Conservation (phyloP, 2,113 vertebrate species). For the Brienomyrus brachyistius region DNA sequence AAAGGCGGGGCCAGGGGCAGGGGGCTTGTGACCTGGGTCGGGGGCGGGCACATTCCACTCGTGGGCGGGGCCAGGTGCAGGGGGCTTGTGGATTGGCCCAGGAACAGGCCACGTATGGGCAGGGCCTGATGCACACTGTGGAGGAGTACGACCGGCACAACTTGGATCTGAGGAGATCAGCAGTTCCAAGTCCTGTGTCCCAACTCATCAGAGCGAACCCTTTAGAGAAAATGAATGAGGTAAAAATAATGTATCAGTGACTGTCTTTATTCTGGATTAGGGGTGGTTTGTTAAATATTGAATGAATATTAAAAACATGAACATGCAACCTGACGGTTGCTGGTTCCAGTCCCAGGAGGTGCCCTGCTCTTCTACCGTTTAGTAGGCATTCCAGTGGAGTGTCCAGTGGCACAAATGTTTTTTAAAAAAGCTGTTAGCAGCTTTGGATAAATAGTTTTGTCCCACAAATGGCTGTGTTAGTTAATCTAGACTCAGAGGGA, state of each 20-base stretch:
- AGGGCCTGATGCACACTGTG: slow-evolving; percentile 38
- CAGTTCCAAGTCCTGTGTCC: slow-evolving; percentile 48
- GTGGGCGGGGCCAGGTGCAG: not conserved
- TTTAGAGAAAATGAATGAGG: slow-evolving; percentile 66
- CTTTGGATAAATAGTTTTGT: not conserved
- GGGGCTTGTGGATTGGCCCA: slow-evolving; percentile 10
- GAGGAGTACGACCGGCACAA: slow-evolving; percentile 75
- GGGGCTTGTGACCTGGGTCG: slow-evolving; percentile 5
- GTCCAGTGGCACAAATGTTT: not conserved
- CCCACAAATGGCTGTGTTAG: not conserved
- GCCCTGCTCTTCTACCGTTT: not conserved
- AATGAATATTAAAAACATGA: not conserved
- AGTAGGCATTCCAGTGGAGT: not conserved
- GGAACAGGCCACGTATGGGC: not conserved
- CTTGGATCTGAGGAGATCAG: slow-evolving; percentile 64
- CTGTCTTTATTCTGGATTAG: not conserved
- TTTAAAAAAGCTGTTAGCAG: not conserved
- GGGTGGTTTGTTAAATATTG: not conserved
- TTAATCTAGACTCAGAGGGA: not conserved
- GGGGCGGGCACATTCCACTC: not conserved
- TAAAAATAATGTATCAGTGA: slow-evolving; percentile 36
- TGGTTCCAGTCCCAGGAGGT: not conserved
- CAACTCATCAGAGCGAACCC: slow-evolving; percentile 37
- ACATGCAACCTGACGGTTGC: not conserved
- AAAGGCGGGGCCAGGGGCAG: not conserved